Evolutionary conservation across 1,140 invertebrate species (phyloP), one percentile per base, ranked within the genome.

Genomic region (Microplitis demolitor): DNA sequence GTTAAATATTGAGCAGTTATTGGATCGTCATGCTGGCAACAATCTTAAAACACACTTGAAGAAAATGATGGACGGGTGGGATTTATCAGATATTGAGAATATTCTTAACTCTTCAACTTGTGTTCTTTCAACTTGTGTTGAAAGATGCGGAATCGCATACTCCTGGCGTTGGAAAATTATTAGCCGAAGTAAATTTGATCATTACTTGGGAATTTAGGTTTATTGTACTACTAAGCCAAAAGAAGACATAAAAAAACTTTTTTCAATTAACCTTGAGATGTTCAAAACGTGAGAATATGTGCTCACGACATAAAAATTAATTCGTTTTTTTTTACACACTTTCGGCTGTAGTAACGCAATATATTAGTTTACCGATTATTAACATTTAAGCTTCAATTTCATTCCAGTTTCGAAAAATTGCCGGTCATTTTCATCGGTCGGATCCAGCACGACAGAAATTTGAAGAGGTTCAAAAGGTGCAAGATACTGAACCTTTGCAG

Each of bases 11-110:
- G 14, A 53, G 14, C 61, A 64, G 54, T 58, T 71, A n/a, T 3
- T 31, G 33, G 61, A 63, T 63, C 69, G 69, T 37, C 69, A 71
- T 51, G 64, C 61, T 60, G 71, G 63, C n/a, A 50, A 16, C 4
- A 14, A 62, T 66, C 71, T 58, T 13, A 54, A 60, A 58, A 35
- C 14, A 56, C 13, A 66, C 31, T 37, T 72, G 24, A n/a, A 39
- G 11, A 51, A 24, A 56, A 66, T 72, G 63, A 37, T 72, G 34
- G 33, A n/a, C 1, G 62, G 37, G 16, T 72, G 71, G 51, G 71
- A 50, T 34, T 39, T 72, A 45, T 39, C n/a, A 33, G 45, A 60
- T 35, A n/a, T 37, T 9, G 62, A 56, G 13, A 60, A 56, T 34
- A 16, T 66, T n/a, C n/a, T n/a, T n/a, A n/a, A n/a, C n/a, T n/a